Conservation (phyloP, 2,113 vertebrate species). For the Triplophysa rosa region DNA sequence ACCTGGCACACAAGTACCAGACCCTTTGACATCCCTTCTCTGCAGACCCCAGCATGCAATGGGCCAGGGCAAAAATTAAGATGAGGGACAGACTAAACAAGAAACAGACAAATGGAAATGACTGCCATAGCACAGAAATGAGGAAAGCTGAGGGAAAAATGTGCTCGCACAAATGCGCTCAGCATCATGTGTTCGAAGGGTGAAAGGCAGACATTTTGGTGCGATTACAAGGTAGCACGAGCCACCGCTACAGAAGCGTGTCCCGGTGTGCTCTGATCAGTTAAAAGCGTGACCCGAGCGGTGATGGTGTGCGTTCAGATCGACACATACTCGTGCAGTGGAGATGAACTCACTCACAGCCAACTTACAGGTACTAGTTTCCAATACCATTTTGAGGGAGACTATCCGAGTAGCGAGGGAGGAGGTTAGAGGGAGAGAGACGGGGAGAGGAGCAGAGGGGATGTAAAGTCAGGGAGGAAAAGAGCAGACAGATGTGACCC, state of each 20-base stretch:
- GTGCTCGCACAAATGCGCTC: background rate
- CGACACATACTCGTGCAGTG: slow-evolving; percentile 73
- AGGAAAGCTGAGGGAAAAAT: slow-evolving; percentile 7
- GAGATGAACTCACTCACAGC: slow-evolving; percentile 66
- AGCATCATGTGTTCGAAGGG: slow-evolving; percentile 22
- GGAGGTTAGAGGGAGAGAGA: slow-evolving; percentile 70
- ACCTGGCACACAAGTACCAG: slow-evolving; percentile 59
- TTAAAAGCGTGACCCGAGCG: slow-evolving; percentile 64
- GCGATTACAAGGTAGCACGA: slow-evolving; percentile 22
- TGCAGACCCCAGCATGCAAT: slow-evolving; percentile 83
- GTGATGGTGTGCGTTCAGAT: slow-evolving; percentile 63
- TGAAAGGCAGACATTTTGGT: slow-evolving; percentile 34
- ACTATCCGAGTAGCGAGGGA: slow-evolving; percentile 80
- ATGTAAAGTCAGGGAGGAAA: slow-evolving; percentile 47
- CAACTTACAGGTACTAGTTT: slow-evolving; percentile 99
- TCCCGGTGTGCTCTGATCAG: slow-evolving; percentile 59
- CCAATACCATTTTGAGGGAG: slow-evolving; percentile 99
- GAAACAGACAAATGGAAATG: slow-evolving; percentile 40
- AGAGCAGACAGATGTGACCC: slow-evolving; percentile 46
- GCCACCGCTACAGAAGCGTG: slow-evolving; percentile 29
- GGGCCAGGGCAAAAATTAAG: slow-evolving; percentile 76
- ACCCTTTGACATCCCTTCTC: slow-evolving; percentile 76
- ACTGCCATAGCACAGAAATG: slow-evolving; percentile 42
- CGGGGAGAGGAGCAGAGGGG: slow-evolving; percentile 69
- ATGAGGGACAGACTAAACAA: slow-evolving; percentile 63